A percentile compares a stretch with the other conserved stretches of the same genome.
Conservation (phyloP, 2,113 vertebrate genomes). For the Pyrgilauda ruficollis region DNA sequence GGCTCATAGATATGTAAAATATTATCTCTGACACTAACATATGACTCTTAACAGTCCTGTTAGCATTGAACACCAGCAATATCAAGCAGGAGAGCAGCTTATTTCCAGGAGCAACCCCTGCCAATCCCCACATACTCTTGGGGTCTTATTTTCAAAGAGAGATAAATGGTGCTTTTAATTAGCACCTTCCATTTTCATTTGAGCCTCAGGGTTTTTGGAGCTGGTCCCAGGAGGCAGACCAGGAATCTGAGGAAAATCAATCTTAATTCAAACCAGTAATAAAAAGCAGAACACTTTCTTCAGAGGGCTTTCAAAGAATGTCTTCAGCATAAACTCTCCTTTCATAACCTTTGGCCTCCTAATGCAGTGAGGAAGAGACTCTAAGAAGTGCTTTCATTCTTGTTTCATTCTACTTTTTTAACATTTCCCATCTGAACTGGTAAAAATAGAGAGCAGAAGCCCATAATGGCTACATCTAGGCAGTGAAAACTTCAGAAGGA, state of each 20-base stretch:
- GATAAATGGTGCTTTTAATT: slow-evolving; percentile 70
- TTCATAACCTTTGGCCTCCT: slow-evolving; percentile 54
- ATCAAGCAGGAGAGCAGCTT: not conserved
- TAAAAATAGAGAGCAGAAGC: not conserved
- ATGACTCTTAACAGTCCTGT: not conserved
- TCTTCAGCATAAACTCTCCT: slow-evolving; percentile 31
- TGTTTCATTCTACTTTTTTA: not conserved
- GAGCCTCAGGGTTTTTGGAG: slow-evolving; percentile 57
- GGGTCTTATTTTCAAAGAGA: slow-evolving; percentile 63
- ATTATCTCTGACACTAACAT: not conserved
- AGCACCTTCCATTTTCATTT: slow-evolving; percentile 72
- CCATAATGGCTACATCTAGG: not conserved
- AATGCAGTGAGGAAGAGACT: slow-evolving; percentile 25
- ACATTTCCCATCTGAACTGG: not conserved
- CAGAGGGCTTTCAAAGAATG: slow-evolving; percentile 46
- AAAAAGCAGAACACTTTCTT: slow-evolving; percentile 64
- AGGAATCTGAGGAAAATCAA: slow-evolving; percentile 70
- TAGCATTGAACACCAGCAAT: not conserved
- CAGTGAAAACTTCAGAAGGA: not conserved
- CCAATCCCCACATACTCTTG: not conserved
- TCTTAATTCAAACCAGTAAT: slow-evolving; percentile 74
- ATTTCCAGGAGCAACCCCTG: not conserved
- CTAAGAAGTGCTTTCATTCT: not conserved
- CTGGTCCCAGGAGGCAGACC: slow-evolving; percentile 11
- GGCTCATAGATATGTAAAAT: not conserved